Conservation (phyloP, 1,140 invertebrate species). For the Batillaria attramentaria region DNA sequence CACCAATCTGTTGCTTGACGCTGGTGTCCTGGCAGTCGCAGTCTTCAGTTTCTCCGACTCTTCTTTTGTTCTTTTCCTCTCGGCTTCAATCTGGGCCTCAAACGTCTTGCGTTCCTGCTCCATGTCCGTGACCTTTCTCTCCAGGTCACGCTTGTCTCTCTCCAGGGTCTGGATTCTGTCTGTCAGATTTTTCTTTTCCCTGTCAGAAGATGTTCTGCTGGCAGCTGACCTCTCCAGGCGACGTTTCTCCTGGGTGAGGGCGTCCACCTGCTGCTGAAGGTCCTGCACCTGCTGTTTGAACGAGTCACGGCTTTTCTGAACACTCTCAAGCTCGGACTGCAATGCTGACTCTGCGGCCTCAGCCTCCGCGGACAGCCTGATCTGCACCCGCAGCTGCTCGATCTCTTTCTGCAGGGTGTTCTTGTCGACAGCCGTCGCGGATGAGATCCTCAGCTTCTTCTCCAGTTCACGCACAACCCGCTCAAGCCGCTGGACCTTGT, state of each 20-base stretch:
- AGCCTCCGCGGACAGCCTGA: constrained; percentile 11
- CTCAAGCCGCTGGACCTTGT: constrained; percentile 37
- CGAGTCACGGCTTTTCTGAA: constrained; percentile 10
- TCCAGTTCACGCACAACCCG: constrained; percentile 29
- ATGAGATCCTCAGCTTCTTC: constrained; percentile 30
- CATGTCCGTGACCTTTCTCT: constrained; percentile 4
- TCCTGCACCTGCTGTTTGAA: constrained; percentile 1
- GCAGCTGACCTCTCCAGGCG: constrained; percentile 9
- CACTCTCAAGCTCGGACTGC: background rate
- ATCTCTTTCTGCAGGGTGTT: constrained; percentile 20
- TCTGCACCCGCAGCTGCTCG: constrained; percentile 30
- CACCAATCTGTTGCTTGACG: constrained; percentile 46
- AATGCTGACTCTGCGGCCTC: background rate
- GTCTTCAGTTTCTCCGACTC: constrained; percentile 7
- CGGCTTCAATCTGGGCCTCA: constrained; percentile 29
- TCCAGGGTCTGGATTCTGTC: constrained; percentile 25
- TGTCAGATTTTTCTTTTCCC: constrained; percentile 7
- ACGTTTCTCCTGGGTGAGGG: constrained; percentile 11
- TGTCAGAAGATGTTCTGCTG: background rate
- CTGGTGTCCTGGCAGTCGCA: background rate
- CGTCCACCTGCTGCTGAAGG: constrained; percentile 5
- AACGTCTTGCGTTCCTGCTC: constrained; percentile 23
- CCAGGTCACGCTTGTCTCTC: constrained; percentile 28
- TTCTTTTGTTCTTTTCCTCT: constrained; percentile 12
- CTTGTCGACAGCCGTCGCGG: constrained; percentile 19